Percentiles rank a stretch among this genome's conserved stretches.
Evolutionary conservation across 2,113 vertebrate genomes (phyloP).

Genomic region (Butastur rufipennis): DNA sequence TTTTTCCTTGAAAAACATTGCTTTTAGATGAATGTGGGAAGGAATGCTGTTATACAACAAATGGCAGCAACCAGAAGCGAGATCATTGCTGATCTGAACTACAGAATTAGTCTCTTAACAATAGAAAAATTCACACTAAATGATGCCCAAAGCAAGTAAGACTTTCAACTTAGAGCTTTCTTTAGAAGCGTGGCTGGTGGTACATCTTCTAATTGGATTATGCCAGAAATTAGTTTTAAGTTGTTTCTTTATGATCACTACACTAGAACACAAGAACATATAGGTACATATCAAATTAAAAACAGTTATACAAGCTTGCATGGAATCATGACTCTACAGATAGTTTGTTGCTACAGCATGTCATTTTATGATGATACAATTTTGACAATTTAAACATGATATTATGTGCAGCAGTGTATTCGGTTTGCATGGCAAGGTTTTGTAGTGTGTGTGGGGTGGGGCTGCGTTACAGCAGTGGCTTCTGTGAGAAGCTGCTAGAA

Average conservation of each 20-base stretch:
- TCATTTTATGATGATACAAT: not conserved
- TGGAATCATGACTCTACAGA: not conserved
- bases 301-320: not conserved
- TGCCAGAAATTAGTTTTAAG: not conserved
- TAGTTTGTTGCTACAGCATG: not conserved
- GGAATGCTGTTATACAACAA: not conserved
- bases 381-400: not conserved
- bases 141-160: not conserved
- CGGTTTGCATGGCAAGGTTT: not conserved
- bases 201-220: not conserved
- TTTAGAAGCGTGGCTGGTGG: not conserved
- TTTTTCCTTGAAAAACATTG: not conserved
- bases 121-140: not conserved
- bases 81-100: not conserved
- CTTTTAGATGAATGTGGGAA: not conserved
- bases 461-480: not conserved
- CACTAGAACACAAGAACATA: not conserved
- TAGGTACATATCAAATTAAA: not conserved
- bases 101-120: not conserved
- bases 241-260: not conserved
- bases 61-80: not conserved
- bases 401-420: not conserved
- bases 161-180: not conserved
- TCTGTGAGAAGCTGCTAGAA: not conserved
- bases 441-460: fast-evolving